Evolutionary conservation across 2,888 invertebrate genomes (phyloP).

Genomic region (Synergus laeviventris): DNA sequence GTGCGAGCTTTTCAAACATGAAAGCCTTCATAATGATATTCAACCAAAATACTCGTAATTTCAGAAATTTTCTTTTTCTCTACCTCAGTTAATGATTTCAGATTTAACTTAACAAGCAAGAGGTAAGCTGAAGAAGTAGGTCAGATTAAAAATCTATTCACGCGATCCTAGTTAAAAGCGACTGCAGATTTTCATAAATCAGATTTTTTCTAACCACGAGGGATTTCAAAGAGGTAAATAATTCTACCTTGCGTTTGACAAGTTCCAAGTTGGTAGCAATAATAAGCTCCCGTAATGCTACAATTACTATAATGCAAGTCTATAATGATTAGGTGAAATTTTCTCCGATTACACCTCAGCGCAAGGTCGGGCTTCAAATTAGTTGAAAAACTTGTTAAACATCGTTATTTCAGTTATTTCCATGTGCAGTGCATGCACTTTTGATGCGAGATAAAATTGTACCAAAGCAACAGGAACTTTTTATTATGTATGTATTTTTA

Average conservation of each 20-base stretch:
- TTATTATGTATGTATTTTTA: too few species aligned
- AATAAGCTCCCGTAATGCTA: neutral
- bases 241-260: conserved; percentile 18
- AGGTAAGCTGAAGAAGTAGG: conserved; percentile 4
- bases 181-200: conserved; percentile 26
- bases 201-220: conserved; percentile 6
- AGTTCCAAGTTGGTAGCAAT: conserved; percentile 11
- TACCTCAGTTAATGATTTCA: neutral
- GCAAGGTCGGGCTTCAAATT: neutral
- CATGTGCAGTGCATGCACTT: too few species aligned
- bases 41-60: conserved; percentile 18
- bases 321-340: neutral
- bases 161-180: conserved; percentile 20
- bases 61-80: neutral
- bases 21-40: conserved; percentile 19
- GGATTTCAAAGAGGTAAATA: neutral
- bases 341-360: neutral
- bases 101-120: neutral
- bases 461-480: too few species aligned
- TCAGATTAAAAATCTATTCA: conserved; percentile 33
- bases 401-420: too few species aligned
- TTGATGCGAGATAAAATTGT: too few species aligned
- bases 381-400: neutral
- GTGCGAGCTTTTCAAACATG: conserved; percentile 7
- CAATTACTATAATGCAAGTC: neutral